Evolutionary conservation across 2,888 invertebrate genomes (phyloP).

Genomic region (Diplolepis rosae): DNA sequence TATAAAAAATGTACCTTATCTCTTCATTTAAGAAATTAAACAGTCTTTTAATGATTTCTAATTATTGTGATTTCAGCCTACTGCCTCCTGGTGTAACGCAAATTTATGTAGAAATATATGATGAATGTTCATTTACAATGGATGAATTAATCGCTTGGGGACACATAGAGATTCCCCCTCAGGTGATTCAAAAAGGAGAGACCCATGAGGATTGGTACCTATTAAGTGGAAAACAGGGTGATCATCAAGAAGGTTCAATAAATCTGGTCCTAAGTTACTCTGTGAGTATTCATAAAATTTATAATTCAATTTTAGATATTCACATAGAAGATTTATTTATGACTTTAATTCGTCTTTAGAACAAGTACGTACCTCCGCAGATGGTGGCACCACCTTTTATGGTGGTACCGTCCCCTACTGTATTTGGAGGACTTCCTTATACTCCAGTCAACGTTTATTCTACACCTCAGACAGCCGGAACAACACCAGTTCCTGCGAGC

Average conservation of each 20-base stretch:
- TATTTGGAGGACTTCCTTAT: constrained; percentile 67
- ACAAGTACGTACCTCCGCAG: constrained; percentile 72
- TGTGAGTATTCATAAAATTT: constrained; percentile 73
- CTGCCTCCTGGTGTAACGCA: constrained; percentile 92
- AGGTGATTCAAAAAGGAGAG: constrained; percentile 84
- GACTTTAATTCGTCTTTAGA: constrained; percentile 7
- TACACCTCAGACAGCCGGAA: constrained; percentile 75
- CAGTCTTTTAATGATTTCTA: not conserved
- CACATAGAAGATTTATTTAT: constrained; percentile 5
- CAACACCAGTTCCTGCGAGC: constrained; percentile 59
- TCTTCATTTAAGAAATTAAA: not conserved
- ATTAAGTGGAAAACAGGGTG: constrained; percentile 95
- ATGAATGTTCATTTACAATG: constrained; percentile 97
- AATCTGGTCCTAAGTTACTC: constrained; percentile 90
- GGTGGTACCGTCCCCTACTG: constrained; percentile 79
- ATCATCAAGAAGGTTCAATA: constrained; percentile 94
- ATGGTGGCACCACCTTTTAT: constrained; percentile 78
- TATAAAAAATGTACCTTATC: constrained; percentile 65
- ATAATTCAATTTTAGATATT: constrained; percentile 40
- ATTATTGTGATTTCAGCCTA: constrained; percentile 75
- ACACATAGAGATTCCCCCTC: constrained; percentile 89
- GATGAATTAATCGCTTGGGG: constrained; percentile 97
- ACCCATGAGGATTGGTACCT: constrained; percentile 97
- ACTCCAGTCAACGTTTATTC: constrained; percentile 75
- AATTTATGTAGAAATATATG: constrained; percentile 94